Evolutionary conservation across 1,140 invertebrate genomes (phyloP), one percentile per base, ranked within the genome.

Genomic region (Homarus americanus): DNA sequence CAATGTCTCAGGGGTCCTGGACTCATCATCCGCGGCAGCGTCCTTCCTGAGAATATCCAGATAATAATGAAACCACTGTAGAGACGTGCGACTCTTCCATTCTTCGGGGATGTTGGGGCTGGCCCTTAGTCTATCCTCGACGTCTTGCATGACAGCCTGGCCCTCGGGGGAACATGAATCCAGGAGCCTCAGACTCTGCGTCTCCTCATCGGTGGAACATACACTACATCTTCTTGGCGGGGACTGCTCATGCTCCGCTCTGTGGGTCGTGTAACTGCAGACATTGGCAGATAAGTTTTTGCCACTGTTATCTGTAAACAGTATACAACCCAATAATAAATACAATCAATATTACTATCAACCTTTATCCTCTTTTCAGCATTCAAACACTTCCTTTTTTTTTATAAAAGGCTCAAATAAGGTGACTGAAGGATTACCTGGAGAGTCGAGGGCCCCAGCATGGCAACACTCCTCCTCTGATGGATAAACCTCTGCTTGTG

Each of bases 31-130:
- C 38, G 58, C 38, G 7, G n/a, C 75, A 15, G 75, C 49, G 58
- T 87, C 86, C 5, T n/a, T 28, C 3, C 32, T 44, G 24, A 76
- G 36, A 2, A 40, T 76, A 9, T 63, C 44, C 20, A 58, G 15
- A 20, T 63, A 66, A 53, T 66, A 69, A 7, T 79, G 76, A n/a
- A 79, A 79, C 53, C 86, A 87, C 53, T 63, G 36, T 7, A 79
- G 76, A 9, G 86, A 34, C 3, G 75, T 63, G 49, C 53, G 75
- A 20, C 38, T 69, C 86, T 79, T 79, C 86, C 86, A 87, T n/a
- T 87, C 86, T 9, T 87, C 86, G 2, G 86, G 86, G 49, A 87
- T 87, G 76, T 87, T 63, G 2, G 86, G 75, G 38, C 76, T 87
- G 58, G 9, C 38, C 40, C 32, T 44, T 7, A 87, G 75, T 2